phyloP scores from a whole-genome alignment of 2,113 vertebrate genomes.

The Balaeniceps rex region DNA sequence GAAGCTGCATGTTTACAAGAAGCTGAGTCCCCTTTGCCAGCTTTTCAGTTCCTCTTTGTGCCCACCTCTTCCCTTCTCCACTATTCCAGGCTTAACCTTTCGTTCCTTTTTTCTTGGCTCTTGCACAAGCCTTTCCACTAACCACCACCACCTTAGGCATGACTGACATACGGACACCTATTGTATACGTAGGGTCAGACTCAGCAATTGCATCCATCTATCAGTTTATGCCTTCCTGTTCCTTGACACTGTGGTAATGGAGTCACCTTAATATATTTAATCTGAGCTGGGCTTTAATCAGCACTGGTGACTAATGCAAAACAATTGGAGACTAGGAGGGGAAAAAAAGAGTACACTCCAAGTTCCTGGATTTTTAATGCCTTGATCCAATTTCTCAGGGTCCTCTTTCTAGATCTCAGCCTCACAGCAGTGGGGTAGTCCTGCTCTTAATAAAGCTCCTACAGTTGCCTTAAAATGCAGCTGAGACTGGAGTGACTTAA shows the following conservation, averaged over 20 bases:
- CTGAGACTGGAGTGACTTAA: background rate
- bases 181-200: background rate
- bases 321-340: background rate
- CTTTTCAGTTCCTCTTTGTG: background rate
- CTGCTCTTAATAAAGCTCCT: background rate
- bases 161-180: background rate
- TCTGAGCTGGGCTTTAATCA: conserved; percentile 22
- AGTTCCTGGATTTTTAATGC: background rate
- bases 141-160: background rate
- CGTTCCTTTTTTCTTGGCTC: background rate
- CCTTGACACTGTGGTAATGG: background rate
- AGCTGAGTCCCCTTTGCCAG: background rate
- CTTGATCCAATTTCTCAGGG: background rate
- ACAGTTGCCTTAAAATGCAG: background rate
- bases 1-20: background rate
- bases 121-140: background rate
- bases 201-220: background rate
- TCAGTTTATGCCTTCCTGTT: background rate
- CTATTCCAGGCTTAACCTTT: background rate
- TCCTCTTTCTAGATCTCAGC: background rate
- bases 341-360: background rate
- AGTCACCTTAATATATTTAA: background rate
- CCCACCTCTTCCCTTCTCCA: background rate
- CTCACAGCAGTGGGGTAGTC: background rate
- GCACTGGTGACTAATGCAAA: background rate